A percentile compares a stretch with the other conserved stretches of the same genome.
phyloP scores from a whole-genome alignment of 2,888 invertebrate species.

The Drosophila borborema region DNA sequence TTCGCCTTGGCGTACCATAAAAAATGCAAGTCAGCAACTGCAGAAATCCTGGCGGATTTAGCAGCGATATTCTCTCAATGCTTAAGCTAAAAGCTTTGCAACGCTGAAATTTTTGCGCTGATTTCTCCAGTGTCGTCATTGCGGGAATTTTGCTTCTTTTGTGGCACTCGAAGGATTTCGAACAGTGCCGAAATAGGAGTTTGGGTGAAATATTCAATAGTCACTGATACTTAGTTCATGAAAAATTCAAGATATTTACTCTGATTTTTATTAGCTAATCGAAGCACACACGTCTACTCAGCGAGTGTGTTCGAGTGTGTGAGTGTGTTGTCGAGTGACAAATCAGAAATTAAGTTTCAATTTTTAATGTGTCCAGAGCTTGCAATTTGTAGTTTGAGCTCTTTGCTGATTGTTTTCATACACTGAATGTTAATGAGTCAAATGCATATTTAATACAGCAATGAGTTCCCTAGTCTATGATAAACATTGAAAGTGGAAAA shows the following conservation, averaged over 20 bases:
- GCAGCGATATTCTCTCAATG: slow-evolving; percentile 63
- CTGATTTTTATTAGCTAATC: slow-evolving; percentile 68
- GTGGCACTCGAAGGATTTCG: slow-evolving; percentile 54
- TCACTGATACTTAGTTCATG: slow-evolving; percentile 47
- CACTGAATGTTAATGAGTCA: slow-evolving; percentile 26
- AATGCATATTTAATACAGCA: slow-evolving; percentile 5
- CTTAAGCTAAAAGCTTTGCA: slow-evolving; percentile 68
- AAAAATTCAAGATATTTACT: slow-evolving; percentile 58
- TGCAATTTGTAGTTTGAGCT: slow-evolving; percentile 11
- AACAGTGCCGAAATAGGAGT: background rate
- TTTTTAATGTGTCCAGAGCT: slow-evolving; percentile 42
- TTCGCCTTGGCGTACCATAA: slow-evolving; percentile 32
- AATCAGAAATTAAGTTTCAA: slow-evolving; percentile 44
- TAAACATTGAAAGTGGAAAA: too few species aligned
- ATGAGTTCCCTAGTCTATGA: background rate
- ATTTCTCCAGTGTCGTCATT: slow-evolving; percentile 66
- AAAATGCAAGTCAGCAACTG: slow-evolving; percentile 75
- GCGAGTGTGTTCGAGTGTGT: background rate
- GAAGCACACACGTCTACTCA: slow-evolving; percentile 33
- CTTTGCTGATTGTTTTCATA: slow-evolving; percentile 48
- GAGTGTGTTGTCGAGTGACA: slow-evolving; percentile 29
- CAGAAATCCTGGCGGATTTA: slow-evolving; percentile 71
- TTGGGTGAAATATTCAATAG: slow-evolving; percentile 39
- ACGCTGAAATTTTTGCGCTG: slow-evolving; percentile 49
- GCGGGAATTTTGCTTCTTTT: slow-evolving; percentile 36